Base-by-base conservation (phyloP, 2,888 invertebrate species). In the Orchesella flavescens region DNA sequence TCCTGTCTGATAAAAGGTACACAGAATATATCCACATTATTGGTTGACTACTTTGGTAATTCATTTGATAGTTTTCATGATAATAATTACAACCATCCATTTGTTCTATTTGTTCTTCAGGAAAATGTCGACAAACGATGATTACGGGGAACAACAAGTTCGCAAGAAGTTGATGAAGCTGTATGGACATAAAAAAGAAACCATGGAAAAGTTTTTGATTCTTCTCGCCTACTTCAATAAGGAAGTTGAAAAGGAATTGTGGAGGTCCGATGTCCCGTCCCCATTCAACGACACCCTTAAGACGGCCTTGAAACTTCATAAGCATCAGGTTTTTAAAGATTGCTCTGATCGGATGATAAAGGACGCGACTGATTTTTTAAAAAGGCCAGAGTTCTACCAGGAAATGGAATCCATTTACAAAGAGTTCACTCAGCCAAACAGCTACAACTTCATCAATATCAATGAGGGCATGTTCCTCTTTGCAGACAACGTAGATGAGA, bases 201-300 rank as follows among this genome's bases (percentile, higher is more conserved):
- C 34, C 34, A 34, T 34, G 34, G 34, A 34, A 34, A 34, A 34
- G 34, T 34, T 34, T 7, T 4, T 34, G 3, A 34, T 34, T 34
- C 34, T 34, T 7, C 7, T 34, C 7, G 34, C 34, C 7, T 34
- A 4, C 34, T 34, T 34, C 34, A 34, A 34, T 7, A 34, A 34
- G 7, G 34, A 34, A 7, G 2, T 12, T 0, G 9, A 66, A 3
- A 15, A 66, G 17, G 24, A 53, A 13, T 9, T 17, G n/a, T 24
- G 23, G 23, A 23, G 15, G 17, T 19, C 68, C n/a, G 44, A 46
- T 4, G 12, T 19, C 55, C 19, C 21, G 1, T 49, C 76, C 19
- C 82, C 83, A 15, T 72, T 72, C n/a, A 77, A 77, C 72, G 9
- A 61, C 21, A 77, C 76, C 0, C 72, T 83, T 4, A 68, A 46